These are phyloP conservation scores for Gryllus longicercus DNA, from an alignment of 2,888 invertebrate genomes.

Conservation along the genomic window DNA sequence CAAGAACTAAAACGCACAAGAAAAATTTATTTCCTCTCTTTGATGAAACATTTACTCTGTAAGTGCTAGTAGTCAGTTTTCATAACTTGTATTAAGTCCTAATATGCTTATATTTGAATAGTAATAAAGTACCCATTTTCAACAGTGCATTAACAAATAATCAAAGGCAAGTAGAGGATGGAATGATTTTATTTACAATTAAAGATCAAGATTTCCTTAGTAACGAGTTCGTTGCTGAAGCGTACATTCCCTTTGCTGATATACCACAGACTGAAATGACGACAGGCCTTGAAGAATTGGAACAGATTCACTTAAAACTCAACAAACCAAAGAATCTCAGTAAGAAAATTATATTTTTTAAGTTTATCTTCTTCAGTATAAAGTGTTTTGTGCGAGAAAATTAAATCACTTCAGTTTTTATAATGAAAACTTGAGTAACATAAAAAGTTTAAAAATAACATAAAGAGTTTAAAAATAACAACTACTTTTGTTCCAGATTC, in stretches of 20 bases:
- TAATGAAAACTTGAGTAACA: too few relatives aligned
- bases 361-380: neutral
- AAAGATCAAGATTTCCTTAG: constrained; percentile 96
- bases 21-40: constrained; percentile 91
- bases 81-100: constrained; percentile 20
- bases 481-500: constrained; percentile 52
- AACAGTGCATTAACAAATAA: constrained; percentile 66
- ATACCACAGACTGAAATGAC: constrained; percentile 62
- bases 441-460: too few relatives aligned
- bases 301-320: constrained; percentile 70
- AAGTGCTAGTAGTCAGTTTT: constrained; percentile 49
- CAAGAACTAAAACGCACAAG: constrained; percentile 87
- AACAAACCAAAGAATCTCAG: constrained; percentile 66
- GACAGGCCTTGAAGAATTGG: constrained; percentile 55
- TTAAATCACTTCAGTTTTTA: neutral
- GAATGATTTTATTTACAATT: constrained; percentile 79
- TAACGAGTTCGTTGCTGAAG: constrained; percentile 93
- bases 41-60: constrained; percentile 94
- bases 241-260: constrained; percentile 78
- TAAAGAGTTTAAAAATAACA: too few relatives aligned
- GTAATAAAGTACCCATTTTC: neutral
- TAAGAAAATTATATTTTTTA: constrained; percentile 41
- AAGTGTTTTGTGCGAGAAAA: neutral
- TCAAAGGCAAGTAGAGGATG: constrained; percentile 65
- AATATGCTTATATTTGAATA: constrained; percentile 5